A percentile compares a stretch with the other conserved stretches of the same genome.
phyloP scores from a whole-genome alignment of 37 sponge, comb jelly and placozoan species.

The Halisarca cf. caerulea region DNA sequence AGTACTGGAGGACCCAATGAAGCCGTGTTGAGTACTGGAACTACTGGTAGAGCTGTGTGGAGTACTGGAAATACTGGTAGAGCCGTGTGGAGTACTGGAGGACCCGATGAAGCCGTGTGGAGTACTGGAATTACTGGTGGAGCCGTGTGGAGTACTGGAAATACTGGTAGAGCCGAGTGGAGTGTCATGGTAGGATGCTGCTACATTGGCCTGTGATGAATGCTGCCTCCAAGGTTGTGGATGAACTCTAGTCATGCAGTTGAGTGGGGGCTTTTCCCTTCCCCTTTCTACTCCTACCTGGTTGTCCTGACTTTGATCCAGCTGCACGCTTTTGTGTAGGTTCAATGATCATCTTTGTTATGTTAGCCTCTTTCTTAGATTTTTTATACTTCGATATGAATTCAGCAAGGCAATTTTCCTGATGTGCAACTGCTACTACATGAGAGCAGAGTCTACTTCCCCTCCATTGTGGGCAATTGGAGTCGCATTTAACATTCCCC shows the following conservation, averaged over 20 bases:
- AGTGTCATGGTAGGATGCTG: background rate
- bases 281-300: background rate
- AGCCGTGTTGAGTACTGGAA: no score
- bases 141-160: no score
- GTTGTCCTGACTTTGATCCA: background rate
- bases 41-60: no score
- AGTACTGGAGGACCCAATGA: no score
- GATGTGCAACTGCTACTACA: background rate
- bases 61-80: no score
- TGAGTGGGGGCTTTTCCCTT: background rate
- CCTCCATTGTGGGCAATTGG: background rate
- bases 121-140: no score
- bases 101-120: no score
- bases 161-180: no score
- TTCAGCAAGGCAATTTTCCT: background rate
- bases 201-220: background rate
- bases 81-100: no score
- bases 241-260: background rate
- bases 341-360: background rate
- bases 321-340: background rate
- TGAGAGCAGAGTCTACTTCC: background rate
- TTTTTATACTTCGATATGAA: background rate
- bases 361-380: background rate
- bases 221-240: background rate
- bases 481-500: background rate